Base-by-base conservation (phyloP, 2,113 vertebrate genomes). In the Symphodus melops region DNA sequence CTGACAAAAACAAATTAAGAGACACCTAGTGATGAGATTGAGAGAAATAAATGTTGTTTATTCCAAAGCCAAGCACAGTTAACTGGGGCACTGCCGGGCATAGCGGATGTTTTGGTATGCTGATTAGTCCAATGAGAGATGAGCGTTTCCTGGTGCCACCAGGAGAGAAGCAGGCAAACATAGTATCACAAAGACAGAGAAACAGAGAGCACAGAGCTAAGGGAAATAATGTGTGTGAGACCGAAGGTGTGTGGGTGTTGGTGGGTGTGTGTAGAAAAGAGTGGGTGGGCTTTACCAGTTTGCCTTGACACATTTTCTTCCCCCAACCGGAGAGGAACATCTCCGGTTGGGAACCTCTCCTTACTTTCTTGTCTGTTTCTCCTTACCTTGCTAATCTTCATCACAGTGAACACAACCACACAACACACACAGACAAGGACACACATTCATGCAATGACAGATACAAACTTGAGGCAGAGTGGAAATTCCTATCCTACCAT, bases 91-190 rank as follows among this genome's bases (percentile, higher is more conserved):
- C 94, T 92, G 89, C 86, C 76, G 84, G 92, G 91, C 87, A 90
- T 89, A 69, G 75, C 67, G 79, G 80, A 89, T 91, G 87, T 78
- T 92, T 79, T 44, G 41, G 80, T 61, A 83, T 88, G 81, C 84
- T 92, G 91, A 94, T 94, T 92, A 93, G 79, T 84, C 87, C 86
- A 83, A 80, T 93, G 88, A 92, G 89, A 88, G 85, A 87, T 87
- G 85, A 90, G 81, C 23, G 70, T 92, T 91, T 93, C 86, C 85
- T 81, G 57, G 28, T 84, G 88, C 87, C 88, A 86, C 68, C 74
- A 82, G 84, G 88, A 85, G 73, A 87, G 79, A 77, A 52, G 79
- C 79, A 71, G 72, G 72, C 75, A 84, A 89, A 84, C 79, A 83
- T 84, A 83, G 88, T 72, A 91, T 92, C 83, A 77, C 80, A 78